Conservation (phyloP, 1,140 invertebrate genomes). For the Asobara japonica region DNA sequence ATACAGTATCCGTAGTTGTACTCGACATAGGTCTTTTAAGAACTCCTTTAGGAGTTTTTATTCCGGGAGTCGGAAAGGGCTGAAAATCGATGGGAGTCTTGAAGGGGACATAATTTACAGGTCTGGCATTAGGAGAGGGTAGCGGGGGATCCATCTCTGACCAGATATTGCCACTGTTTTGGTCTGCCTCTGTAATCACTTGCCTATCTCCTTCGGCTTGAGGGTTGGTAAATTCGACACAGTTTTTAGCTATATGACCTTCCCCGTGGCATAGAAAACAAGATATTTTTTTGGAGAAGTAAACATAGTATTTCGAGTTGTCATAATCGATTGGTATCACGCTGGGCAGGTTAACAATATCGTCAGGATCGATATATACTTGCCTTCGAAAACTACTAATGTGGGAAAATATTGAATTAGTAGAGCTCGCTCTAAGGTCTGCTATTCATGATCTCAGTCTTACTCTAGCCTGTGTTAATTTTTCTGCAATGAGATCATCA, state of each 20-base stretch:
- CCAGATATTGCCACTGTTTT: no score
- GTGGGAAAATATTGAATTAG: not conserved
- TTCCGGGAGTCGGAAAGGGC: no score
- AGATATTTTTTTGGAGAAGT: not conserved
- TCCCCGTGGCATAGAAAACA: not conserved
- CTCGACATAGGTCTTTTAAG: no score
- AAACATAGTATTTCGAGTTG: not conserved
- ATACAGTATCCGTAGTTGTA: no score
- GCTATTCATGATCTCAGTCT: not conserved
- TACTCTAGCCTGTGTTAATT: not conserved
- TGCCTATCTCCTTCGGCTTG: not conserved
- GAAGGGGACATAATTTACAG: no score
- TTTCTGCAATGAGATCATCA: not conserved
- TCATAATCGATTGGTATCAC: not conserved
- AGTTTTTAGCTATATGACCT: not conserved
- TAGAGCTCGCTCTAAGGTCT: not conserved
- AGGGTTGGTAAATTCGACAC: not conserved
- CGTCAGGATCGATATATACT: not conserved
- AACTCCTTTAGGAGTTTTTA: no score
- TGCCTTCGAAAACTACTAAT: not conserved
- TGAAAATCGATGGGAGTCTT: no score
- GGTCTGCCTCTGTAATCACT: not conserved
- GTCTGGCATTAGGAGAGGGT: no score
- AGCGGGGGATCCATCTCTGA: no score
- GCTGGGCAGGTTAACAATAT: not conserved